A percentile compares a stretch with the other conserved stretches of the same genome.
Conservation (phyloP, 2,888 invertebrate genomes). For the Alitta virens region DNA sequence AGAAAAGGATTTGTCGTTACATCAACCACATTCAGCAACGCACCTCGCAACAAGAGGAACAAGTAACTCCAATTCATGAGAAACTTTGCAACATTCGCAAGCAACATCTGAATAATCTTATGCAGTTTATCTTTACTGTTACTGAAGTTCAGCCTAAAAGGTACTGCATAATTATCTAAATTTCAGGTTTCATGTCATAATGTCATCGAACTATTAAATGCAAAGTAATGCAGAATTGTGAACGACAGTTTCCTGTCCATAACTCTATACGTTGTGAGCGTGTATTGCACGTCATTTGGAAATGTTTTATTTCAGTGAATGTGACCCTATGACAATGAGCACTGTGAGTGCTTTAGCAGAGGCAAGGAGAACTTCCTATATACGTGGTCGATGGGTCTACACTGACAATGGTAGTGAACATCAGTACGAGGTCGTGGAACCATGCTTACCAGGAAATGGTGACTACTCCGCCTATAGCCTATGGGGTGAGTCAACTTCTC, state of each 20-base stretch:
- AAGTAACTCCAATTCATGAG: neutral
- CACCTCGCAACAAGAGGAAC: neutral
- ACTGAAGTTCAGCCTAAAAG: conserved; percentile 34
- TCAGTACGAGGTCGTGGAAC: conserved; percentile 77
- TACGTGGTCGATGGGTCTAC: conserved; percentile 76
- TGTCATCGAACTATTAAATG: too few relatives aligned
- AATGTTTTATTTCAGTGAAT: conserved; percentile 29
- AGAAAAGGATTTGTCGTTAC: conserved; percentile 11
- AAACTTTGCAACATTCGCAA: neutral
- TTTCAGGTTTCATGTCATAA: neutral
- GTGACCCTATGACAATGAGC: conserved; percentile 53
- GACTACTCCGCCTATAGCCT: conserved; percentile 77
- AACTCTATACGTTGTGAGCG: too few relatives aligned
- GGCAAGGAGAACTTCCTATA: conserved; percentile 73
- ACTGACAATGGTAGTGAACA: conserved; percentile 68
- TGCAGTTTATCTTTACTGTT: conserved; percentile 37
- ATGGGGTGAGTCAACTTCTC: conserved; percentile 66
- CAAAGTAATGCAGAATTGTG: too few relatives aligned
- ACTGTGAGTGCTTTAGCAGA: conserved; percentile 64
- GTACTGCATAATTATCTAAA: conserved; percentile 15
- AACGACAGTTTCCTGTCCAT: too few relatives aligned
- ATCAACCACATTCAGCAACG: neutral
- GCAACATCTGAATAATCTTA: conserved; percentile 29
- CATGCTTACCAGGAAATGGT: conserved; percentile 78
- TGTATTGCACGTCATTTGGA: too few relatives aligned